Evolutionary conservation across 1,140 invertebrate genomes (phyloP), one percentile per base, ranked within the genome.

Genomic region (Drosophila bocqueti): DNA sequence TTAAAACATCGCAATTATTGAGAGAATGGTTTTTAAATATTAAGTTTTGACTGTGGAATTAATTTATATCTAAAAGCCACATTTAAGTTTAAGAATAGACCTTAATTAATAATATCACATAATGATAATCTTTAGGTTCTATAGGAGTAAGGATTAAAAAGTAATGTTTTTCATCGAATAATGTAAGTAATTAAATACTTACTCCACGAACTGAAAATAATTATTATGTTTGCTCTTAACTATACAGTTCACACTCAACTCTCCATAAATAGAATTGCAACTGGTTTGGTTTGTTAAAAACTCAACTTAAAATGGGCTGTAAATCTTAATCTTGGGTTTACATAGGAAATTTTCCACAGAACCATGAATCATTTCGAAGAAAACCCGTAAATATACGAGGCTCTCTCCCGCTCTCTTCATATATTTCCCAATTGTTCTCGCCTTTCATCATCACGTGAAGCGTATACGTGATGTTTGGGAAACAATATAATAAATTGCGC

Each of bases 401-500:
- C 29, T 71, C 52, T 43, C 50, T 29, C 13, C 21, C 21, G 16
- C 52, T 40, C 10, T 34, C 29, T 16, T 1, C 4, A 62, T 42
- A 58, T 42, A 42, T 29, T 69, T 57, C 7, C 46, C 52, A 63
- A 55, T 60, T 57, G 55, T 52, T 76, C 49, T 50, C 60, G 40
- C 11, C 58, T 46, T 52, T 34, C 46, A 55, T 45, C 59, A 54
- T 79, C 76, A 79, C 76, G 76, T 79, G 76, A 59, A 58, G 66
- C 76, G 76, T 79, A 79, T 79, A 79, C 76, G 76, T 79, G 76
- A 79, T 79, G 38, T 79, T 79, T 64, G 54, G 38, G 36, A 72
- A 79, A 65, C 59, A 79, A 79, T 73, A 79, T 72, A 79, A 64
- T 79, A 72, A 60, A 79, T 79, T 72, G 62, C 76, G 76, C 60